These are phyloP conservation scores for Buphagus erythrorhynchus DNA, from an alignment of 2,797 vertebrate species.

Conservation along the genomic window DNA sequence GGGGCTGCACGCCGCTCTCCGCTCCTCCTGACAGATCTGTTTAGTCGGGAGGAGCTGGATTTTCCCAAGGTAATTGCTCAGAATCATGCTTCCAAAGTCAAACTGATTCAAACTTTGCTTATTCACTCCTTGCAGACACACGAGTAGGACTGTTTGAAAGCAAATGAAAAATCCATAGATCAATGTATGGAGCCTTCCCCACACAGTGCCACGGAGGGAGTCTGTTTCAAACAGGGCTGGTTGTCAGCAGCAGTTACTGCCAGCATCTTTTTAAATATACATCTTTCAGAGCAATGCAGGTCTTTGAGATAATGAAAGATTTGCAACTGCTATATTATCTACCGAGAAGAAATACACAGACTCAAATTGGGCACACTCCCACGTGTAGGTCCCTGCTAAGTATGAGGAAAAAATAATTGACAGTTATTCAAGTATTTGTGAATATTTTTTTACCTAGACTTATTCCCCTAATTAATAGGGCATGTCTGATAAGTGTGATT, in stretches of 20 bases:
- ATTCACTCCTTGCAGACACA: conserved; percentile 69
- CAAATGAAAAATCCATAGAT: conserved; percentile 73
- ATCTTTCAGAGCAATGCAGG: conserved; percentile 53
- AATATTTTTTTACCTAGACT: background rate
- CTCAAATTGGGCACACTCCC: background rate
- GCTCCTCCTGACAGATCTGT: conserved; percentile 79
- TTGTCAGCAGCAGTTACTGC: conserved; percentile 56
- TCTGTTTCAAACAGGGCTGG: conserved; percentile 52
- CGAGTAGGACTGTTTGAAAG: conserved; percentile 67
- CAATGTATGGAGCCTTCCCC: conserved; percentile 24
- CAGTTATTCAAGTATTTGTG: conserved; percentile 23
- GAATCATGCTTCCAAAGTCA: conserved; percentile 79
- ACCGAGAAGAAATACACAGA: background rate
- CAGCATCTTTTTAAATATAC: conserved; percentile 66
- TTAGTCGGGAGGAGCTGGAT: conserved; percentile 73
- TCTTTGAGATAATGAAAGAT: conserved; percentile 64
- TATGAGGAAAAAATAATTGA: conserved; percentile 32
- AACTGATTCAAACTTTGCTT: conserved; percentile 76
- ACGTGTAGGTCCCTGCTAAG: background rate
- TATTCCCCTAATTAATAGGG: conserved; percentile 29
- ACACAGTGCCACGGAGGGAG: conserved; percentile 38
- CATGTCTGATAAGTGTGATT: background rate
- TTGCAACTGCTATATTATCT: conserved; percentile 50
- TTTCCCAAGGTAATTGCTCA: conserved; percentile 79
- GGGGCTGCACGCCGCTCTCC: conserved; percentile 3